Percentiles rank a stretch among this genome's conserved stretches.
Evolutionary conservation across 2,888 invertebrate species (phyloP).

Genomic region (Epinotia demarniana): DNA sequence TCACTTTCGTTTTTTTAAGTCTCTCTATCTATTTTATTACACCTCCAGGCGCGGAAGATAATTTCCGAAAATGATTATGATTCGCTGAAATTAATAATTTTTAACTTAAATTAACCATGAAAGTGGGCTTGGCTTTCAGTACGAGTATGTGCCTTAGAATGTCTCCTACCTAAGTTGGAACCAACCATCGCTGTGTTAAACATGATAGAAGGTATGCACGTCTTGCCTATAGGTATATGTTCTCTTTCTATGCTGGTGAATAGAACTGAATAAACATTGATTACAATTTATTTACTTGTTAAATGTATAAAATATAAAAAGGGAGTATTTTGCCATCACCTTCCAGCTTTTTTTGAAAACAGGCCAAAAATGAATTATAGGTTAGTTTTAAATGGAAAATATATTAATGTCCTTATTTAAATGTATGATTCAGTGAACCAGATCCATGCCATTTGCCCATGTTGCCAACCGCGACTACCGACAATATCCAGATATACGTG

Average conservation of each 20-base stretch:
- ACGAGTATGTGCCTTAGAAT: background rate
- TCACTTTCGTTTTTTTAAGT: constrained; percentile 50
- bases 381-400: too few relatives aligned
- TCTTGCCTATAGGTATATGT: background rate
- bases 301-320: too few relatives aligned
- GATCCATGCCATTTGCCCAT: background rate
- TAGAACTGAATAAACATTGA: background rate
- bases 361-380: too few relatives aligned
- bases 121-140: background rate
- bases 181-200: background rate
- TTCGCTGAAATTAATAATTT: background rate
- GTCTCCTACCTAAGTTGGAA: background rate
- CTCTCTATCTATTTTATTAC: background rate
- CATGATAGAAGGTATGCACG: background rate
- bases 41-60: background rate
- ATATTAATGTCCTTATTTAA: background rate
- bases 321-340: too few relatives aligned
- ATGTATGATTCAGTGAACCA: background rate
- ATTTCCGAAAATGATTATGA: background rate
- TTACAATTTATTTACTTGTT: background rate
- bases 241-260: background rate
- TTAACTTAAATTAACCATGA: background rate
- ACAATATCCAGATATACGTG: background rate
- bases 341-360: too few relatives aligned
- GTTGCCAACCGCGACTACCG: background rate